phyloP scores from a whole-genome alignment of 2,797 vertebrate species.

The Rhinichthys osculus region DNA sequence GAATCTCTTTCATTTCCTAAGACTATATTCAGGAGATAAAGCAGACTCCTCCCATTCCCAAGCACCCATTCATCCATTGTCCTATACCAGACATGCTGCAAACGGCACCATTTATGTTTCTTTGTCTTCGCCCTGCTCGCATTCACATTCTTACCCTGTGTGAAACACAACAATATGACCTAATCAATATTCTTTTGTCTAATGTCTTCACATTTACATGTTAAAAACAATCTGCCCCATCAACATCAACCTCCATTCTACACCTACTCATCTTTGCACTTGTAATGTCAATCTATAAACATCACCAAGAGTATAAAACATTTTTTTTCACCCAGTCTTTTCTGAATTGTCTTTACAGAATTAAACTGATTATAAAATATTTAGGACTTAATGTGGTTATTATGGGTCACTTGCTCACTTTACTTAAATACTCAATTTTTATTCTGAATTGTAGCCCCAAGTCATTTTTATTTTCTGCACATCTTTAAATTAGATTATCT shows the following conservation, averaged over 20 bases:
- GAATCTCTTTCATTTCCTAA: neutral
- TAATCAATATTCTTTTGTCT: constrained; percentile 27
- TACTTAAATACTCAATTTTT: neutral
- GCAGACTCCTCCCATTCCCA: neutral
- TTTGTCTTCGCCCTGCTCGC: neutral
- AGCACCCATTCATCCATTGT: neutral
- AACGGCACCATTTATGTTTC: constrained; percentile 22
- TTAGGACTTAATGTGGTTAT: neutral
- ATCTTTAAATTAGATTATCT: neutral
- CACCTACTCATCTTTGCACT: neutral
- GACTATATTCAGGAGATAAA: neutral
- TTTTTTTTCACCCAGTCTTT: neutral
- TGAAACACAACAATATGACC: neutral
- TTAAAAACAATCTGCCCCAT: neutral
- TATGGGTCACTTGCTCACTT: neutral
- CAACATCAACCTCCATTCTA: neutral
- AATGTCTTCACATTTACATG: constrained; percentile 27
- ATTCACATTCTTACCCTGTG: neutral
- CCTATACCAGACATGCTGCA: neutral
- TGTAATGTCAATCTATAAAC: neutral
- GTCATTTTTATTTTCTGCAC: neutral
- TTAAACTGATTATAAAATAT: neutral
- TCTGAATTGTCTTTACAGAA: neutral
- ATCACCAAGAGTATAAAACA: neutral
- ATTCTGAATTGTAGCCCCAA: neutral